Conservation (phyloP, 2,113 vertebrate species). For the Oriolus oriolus region DNA sequence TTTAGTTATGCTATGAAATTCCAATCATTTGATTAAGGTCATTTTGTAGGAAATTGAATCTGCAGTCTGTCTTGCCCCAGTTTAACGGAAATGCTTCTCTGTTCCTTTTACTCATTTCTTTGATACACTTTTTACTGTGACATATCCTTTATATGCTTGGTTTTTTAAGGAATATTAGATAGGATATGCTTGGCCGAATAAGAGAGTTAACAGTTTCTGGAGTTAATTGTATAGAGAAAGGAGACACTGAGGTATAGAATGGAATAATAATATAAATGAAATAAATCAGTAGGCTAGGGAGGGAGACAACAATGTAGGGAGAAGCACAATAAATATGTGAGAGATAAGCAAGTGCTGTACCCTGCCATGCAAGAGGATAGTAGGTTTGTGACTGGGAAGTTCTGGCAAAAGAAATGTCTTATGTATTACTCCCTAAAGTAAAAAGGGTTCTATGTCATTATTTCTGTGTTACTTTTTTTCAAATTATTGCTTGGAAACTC, state of each 20-base stretch:
- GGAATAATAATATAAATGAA: neutral
- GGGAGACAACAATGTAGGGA: neutral
- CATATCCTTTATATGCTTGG: neutral
- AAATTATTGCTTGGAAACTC: neutral
- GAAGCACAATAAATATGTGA: neutral
- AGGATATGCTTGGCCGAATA: neutral
- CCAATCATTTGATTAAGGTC: neutral
- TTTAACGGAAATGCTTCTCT: neutral
- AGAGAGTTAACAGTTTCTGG: neutral
- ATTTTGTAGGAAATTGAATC: neutral
- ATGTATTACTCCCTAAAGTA: neutral
- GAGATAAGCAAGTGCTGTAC: neutral
- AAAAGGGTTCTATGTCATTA: neutral
- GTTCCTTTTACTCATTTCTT: neutral
- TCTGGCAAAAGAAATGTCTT: neutral
- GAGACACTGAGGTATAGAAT: neutral
- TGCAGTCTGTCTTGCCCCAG: neutral
- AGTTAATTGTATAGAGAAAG: neutral
- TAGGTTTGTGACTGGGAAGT: neutral
- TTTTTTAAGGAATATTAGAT: neutral
- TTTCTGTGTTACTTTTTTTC: neutral
- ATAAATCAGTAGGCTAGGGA: neutral
- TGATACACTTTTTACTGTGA: neutral
- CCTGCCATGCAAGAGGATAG: neutral
- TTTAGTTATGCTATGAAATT: neutral